Evolutionary conservation across 2,113 vertebrate species (phyloP), one percentile per base, ranked within the genome.

Genomic region (Colius striatus): DNA sequence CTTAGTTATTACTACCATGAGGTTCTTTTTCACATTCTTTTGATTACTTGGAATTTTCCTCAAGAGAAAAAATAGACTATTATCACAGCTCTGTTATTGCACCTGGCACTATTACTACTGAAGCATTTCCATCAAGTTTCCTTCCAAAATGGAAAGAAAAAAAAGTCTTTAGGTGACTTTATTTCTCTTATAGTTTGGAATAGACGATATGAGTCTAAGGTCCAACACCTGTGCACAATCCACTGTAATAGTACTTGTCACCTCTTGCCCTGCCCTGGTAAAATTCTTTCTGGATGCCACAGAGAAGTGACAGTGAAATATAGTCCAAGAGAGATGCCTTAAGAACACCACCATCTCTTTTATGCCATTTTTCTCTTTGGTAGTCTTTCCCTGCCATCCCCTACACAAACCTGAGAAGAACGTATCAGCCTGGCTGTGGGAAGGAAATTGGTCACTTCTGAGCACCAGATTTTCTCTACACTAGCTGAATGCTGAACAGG

Each of bases 21-120:
- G 81, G 58, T 89, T 91, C 10, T 1, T 89, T 94, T 85, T 85
- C 91, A 91, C 93, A 55, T 97, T 75, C 66, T 89, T 87, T 81
- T 65, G 38, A 84, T 50, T 62, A 72, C 51, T 85, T 91, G 91
- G 71, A 91, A 89, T 92, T 92, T 90, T 95, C n/a, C 72, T 88
- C 71, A 77, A 74, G 62, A 79, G 60, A 83, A 51, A 75, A 93
- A 68, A 48, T 8, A 4, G 66, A 5, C 29, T 51, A 83, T 90
- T 92, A 83, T 65, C 51, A 29, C 71, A 87, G 60, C 29, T 92
- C 93, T 91, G 43, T 91, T 92, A 89, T 68, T 82, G 48, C 58
- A 94, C 92, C 71, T 95, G 78, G 82, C 87, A 84, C 51, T 70
- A 34, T 50, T 83, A 62, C n/a, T 89, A 30, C 41, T 73, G 78